Evolutionary conservation across 2,113 vertebrate genomes (phyloP).

Genomic region (Cromileptes altivelis): DNA sequence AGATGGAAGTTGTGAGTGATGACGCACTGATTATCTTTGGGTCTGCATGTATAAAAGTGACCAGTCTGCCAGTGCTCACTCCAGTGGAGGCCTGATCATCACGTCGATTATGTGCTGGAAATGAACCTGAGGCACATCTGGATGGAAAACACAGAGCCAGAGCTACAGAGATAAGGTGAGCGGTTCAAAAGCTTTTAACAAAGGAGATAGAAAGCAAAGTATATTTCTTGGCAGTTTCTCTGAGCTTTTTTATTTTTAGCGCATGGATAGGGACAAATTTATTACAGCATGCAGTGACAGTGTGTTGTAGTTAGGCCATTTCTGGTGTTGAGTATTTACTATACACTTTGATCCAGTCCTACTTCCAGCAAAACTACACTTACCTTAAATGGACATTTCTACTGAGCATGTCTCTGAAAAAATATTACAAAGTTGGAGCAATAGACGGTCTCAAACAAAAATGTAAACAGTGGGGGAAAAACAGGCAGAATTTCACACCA

Average conservation of each 20-base stretch:
- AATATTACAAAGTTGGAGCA: too few species aligned
- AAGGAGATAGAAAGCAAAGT: not conserved
- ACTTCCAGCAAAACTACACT: too few species aligned
- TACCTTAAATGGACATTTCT: too few species aligned
- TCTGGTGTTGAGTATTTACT: too few species aligned
- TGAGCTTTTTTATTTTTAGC: not conserved
- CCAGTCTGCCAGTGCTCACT: conserved; percentile 16
- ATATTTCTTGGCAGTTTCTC: not conserved
- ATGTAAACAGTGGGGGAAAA: too few species aligned
- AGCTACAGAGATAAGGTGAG: conserved; percentile 37
- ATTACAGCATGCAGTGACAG: too few species aligned
- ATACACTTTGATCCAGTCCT: too few species aligned
- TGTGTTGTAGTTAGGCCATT: too few species aligned
- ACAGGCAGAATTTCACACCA: not conserved
- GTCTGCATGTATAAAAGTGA: conserved; percentile 58
- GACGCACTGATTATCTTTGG: conserved; percentile 46
- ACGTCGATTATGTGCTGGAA: not conserved
- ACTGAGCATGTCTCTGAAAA: too few species aligned
- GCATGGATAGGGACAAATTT: not conserved
- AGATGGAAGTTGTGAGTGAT: conserved; percentile 33
- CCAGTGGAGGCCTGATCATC: conserved; percentile 3
- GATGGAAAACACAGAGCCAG: not conserved
- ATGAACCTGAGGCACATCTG: conserved; percentile 22
- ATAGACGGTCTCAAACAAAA: too few species aligned
- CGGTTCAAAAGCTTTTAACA: not conserved